Conservation (phyloP, 2,888 invertebrate genomes). For the Archips xylosteana region DNA sequence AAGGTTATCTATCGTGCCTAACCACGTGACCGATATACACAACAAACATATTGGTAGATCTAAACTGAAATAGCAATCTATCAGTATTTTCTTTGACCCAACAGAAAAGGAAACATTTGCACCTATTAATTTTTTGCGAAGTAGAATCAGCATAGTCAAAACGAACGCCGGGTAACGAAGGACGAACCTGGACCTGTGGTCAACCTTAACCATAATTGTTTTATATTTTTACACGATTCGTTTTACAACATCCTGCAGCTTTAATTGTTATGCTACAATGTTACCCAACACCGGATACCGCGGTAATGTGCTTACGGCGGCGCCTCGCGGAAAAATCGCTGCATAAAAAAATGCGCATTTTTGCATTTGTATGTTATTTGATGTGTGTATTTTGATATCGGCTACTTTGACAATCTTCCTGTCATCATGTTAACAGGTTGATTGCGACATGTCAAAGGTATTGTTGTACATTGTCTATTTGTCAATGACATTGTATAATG, state of each 20-base stretch:
- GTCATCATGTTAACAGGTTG: conserved; percentile 20
- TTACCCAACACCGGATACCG: conserved; percentile 34
- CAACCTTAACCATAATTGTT: conserved; percentile 13
- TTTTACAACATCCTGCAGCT: conserved; percentile 32
- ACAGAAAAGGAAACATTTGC: not conserved
- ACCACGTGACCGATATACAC: too few relatives aligned
- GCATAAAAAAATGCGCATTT: conserved; percentile 9
- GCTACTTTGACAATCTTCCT: conserved; percentile 18
- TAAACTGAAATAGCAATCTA: too few relatives aligned
- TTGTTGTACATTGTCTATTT: conserved; percentile 20
- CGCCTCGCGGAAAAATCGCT: not conserved
- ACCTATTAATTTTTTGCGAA: not conserved
- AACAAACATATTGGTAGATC: too few relatives aligned
- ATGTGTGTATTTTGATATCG: conserved; percentile 26
- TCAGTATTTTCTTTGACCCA: too few relatives aligned
- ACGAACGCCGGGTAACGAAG: too few relatives aligned
- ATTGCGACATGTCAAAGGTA: conserved; percentile 23
- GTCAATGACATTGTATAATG: not conserved
- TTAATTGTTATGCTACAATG: conserved; percentile 38
- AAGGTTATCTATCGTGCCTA: too few relatives aligned
- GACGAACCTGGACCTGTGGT: not conserved
- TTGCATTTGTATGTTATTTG: conserved; percentile 26
- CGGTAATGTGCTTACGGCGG: conserved; percentile 20
- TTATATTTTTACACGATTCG: conserved; percentile 17
- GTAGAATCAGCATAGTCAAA: not conserved